These are phyloP conservation scores for Silurus asotus DNA, from an alignment of 2,113 vertebrate genomes.

Conservation along the genomic window DNA sequence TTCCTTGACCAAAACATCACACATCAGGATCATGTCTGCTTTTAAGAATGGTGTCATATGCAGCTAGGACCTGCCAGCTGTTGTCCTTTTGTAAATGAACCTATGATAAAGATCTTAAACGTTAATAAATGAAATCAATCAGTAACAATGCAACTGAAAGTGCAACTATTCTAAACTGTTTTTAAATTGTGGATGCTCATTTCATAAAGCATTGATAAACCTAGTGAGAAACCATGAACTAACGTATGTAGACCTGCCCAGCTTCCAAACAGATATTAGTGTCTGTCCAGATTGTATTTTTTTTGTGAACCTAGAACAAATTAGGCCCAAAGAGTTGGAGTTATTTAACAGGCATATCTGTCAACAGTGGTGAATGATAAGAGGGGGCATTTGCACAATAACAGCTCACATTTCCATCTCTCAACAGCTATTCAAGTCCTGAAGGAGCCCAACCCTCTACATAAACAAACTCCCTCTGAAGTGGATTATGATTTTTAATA, in stretches of 20 bases:
- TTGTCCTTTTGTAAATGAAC: conserved; percentile 2
- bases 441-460: conserved; percentile 33
- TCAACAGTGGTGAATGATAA: conserved; percentile 19
- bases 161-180: conserved; percentile 33
- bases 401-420: conserved; percentile 39
- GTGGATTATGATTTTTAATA: conserved; percentile 29
- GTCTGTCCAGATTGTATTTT: not conserved
- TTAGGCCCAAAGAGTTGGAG: conserved; percentile 5
- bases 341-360: conserved; percentile 13
- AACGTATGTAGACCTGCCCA: not conserved
- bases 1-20: conserved; percentile 17
- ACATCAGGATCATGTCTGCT: conserved; percentile 30
- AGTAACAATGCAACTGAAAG: not conserved
- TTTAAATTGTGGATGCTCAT: conserved; percentile 11
- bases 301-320: conserved; percentile 27
- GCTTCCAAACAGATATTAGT: not conserved
- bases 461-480: conserved; percentile 48
- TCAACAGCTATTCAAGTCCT: conserved; percentile 35
- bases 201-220: not conserved
- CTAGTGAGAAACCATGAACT: not conserved
- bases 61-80: conserved; percentile 57
- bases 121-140: conserved; percentile 19
- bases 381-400: conserved; percentile 25
- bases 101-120: not conserved
- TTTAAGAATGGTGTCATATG: conserved; percentile 30